phyloP scores from a whole-genome alignment of 1,140 invertebrate species.

The Colletes gigas region DNA sequence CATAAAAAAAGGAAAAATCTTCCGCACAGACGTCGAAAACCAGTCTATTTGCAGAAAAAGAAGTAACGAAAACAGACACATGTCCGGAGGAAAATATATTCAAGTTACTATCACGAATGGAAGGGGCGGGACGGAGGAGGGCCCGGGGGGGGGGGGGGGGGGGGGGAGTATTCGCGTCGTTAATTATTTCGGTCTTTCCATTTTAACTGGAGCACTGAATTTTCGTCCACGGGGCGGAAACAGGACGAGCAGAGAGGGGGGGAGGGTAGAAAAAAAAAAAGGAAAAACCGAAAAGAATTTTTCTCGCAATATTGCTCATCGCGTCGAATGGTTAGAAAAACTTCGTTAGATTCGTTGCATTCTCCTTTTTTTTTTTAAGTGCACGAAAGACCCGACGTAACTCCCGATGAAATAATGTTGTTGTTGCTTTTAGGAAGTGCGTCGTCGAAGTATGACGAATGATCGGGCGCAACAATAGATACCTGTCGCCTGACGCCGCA shows the following conservation, averaged over 20 bases:
- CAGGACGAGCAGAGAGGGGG: neutral
- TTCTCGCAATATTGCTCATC: slow-evolving; percentile 54
- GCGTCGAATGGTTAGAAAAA: slow-evolving; percentile 38
- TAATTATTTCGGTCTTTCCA: slow-evolving; percentile 31
- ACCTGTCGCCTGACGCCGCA: slow-evolving; percentile 49
- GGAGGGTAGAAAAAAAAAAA: too few relatives aligned
- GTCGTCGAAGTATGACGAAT: slow-evolving; percentile 58
- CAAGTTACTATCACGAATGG: neutral
- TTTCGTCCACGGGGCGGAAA: slow-evolving; percentile 17
- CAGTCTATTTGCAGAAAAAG: neutral
- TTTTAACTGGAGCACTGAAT: slow-evolving; percentile 42
- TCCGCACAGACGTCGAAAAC: neutral
- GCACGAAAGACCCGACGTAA: neutral
- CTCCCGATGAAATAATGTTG: slow-evolving; percentile 61
- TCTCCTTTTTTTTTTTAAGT: neutral
- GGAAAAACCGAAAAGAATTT: slow-evolving; percentile 12
- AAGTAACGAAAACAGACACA: neutral
- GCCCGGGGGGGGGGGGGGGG: neutral
- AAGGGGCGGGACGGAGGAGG: neutral
- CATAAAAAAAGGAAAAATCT: neutral
- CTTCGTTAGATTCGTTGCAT: slow-evolving; percentile 20
- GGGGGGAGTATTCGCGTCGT: slow-evolving; percentile 25
- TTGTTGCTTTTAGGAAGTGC: slow-evolving; percentile 60
- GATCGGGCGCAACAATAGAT: slow-evolving; percentile 55
- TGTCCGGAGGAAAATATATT: neutral